phyloP scores from a whole-genome alignment of 2,888 invertebrate species.

The Bursaphelenchus okinawaensis region DNA sequence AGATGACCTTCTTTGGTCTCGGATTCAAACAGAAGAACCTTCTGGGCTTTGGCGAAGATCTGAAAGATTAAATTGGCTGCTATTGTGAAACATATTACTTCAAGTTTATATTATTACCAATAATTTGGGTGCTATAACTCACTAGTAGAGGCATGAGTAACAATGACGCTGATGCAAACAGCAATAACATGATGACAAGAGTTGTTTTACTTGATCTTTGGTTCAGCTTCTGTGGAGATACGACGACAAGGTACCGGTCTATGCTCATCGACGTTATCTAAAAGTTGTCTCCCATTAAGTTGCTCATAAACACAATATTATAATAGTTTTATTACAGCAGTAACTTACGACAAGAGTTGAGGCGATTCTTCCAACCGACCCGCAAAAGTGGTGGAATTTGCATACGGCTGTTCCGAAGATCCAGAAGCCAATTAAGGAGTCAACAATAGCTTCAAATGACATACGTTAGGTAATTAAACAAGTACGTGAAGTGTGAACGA shows the following conservation, averaged over 20 bases:
- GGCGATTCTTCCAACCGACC: conserved; percentile 22
- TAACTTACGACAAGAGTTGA: conserved; percentile 23
- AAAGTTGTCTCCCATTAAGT: background rate
- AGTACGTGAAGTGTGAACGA: too few species aligned
- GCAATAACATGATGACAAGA: conserved; percentile 7
- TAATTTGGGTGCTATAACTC: background rate
- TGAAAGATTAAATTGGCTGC: conserved; percentile 4
- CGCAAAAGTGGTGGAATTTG: conserved; percentile 29
- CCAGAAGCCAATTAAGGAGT: conserved; percentile 32
- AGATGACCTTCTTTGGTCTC: conserved; percentile 9
- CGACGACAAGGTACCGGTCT: conserved; percentile 23
- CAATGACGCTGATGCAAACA: conserved; percentile 17
- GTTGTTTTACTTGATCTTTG: conserved; percentile 14
- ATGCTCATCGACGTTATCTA: conserved; percentile 30
- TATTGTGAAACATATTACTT: background rate
- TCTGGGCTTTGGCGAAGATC: conserved; percentile 29
- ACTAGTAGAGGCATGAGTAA: conserved; percentile 19
- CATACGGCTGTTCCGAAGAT: conserved; percentile 29
- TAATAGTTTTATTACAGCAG: background rate
- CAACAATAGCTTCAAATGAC: conserved; percentile 31
- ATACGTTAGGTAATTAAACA: too few species aligned
- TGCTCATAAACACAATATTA: too few species aligned
- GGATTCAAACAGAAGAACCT: conserved; percentile 21
- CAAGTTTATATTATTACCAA: conserved; percentile 1
- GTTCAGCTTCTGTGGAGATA: conserved; percentile 17